Conservation (phyloP, 1,140 invertebrate species). For the Pachyrhynchus sulphureomaculatus region DNA sequence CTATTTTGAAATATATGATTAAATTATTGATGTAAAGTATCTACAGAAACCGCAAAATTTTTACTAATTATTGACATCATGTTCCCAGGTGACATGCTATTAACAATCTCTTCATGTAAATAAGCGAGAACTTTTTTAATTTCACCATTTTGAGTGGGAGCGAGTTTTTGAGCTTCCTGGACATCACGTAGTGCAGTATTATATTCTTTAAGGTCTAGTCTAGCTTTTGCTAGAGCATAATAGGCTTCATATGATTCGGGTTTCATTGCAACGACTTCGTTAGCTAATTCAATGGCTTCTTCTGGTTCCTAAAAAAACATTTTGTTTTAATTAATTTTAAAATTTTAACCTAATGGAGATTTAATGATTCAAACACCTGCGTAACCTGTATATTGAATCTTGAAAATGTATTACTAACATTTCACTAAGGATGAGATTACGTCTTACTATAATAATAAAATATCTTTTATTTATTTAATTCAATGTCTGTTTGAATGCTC, state of each 20-base stretch:
- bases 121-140: constrained; percentile 65
- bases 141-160: constrained; percentile 66
- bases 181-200: constrained; percentile 67
- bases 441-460: too few species aligned
- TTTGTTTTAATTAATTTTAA: background rate
- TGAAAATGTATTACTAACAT: too few species aligned
- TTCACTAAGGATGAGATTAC: too few species aligned
- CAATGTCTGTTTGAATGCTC: too few species aligned
- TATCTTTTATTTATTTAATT: too few species aligned
- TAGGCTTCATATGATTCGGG: constrained; percentile 89
- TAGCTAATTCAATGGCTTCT: constrained; percentile 84
- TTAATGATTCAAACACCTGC: too few species aligned
- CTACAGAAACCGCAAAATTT: constrained; percentile 49
- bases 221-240: constrained; percentile 86
- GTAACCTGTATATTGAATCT: too few species aligned
- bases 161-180: constrained; percentile 66
- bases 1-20: too few species aligned
- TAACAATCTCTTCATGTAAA: constrained; percentile 65
- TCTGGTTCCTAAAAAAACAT: constrained; percentile 65
- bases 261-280: constrained; percentile 78
- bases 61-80: constrained; percentile 48
- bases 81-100: constrained; percentile 43
- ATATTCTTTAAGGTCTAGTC: constrained; percentile 67
- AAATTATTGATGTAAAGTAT: constrained; percentile 44
- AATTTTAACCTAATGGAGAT: too few species aligned